Evolutionary conservation across 2,113 vertebrate species (phyloP).

Genomic region (Jacana jacana): DNA sequence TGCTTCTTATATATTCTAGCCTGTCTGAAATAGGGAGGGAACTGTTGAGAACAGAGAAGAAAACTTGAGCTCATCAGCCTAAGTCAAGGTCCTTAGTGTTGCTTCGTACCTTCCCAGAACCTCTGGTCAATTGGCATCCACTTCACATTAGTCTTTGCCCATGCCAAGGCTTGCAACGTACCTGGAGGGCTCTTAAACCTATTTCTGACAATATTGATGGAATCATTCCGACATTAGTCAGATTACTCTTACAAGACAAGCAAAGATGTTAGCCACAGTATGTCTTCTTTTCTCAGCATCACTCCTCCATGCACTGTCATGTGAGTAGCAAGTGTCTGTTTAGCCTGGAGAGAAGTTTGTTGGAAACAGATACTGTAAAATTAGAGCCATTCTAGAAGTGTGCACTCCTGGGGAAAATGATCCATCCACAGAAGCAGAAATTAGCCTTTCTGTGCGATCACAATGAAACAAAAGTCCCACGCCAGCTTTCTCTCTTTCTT

Average conservation of each 20-base stretch:
- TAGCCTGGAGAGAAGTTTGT: constrained; percentile 60
- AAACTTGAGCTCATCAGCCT: constrained; percentile 8
- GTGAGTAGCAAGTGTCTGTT: constrained; percentile 57
- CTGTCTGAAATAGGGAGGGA: not conserved
- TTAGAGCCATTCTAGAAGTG: constrained; percentile 10
- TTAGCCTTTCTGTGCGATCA: not conserved
- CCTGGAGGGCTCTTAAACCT: constrained; percentile 60
- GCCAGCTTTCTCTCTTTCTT: not conserved
- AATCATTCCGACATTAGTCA: constrained; percentile 65
- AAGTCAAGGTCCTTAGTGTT: constrained; percentile 58
- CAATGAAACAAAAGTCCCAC: not conserved
- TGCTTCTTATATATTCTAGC: not conserved
- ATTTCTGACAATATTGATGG: constrained; percentile 60
- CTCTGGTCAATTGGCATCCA: constrained; percentile 58
- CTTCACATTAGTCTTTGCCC: not conserved
- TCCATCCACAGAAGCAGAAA: constrained; percentile 17
- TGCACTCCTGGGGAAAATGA: not conserved
- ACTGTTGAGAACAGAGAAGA: not conserved
- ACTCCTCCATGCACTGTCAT: not conserved
- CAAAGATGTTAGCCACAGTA: constrained; percentile 45
- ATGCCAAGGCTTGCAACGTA: constrained; percentile 40
- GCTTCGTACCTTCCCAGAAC: constrained; percentile 43
- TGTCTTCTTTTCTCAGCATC: constrained; percentile 69
- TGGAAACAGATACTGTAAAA: constrained; percentile 52
- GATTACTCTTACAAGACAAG: constrained; percentile 57